phyloP scores from a whole-genome alignment of 2,113 vertebrate species.

The Lathamus discolor region DNA sequence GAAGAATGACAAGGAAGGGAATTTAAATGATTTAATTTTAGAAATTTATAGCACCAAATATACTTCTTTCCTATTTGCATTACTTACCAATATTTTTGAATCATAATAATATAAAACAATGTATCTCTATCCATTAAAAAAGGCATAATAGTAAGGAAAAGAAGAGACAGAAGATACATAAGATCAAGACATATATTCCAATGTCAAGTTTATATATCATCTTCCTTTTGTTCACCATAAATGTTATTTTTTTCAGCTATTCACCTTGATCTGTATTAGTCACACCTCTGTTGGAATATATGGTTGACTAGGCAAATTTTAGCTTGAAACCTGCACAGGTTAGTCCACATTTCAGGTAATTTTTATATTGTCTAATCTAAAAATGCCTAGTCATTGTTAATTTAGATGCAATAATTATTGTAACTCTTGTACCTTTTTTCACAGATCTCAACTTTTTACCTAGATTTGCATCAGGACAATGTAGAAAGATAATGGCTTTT shows the following conservation, averaged over 20 bases:
- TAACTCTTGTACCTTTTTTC: neutral
- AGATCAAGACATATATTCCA: neutral
- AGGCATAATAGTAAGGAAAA: neutral
- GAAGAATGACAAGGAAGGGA: neutral
- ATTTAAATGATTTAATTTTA: neutral
- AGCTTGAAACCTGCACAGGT: neutral
- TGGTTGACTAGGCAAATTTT: neutral
- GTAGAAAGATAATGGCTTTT: neutral
- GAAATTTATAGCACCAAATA: neutral
- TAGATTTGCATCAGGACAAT: neutral
- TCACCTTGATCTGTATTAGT: neutral
- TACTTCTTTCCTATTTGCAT: neutral
- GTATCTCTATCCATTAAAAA: neutral
- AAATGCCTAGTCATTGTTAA: neutral
- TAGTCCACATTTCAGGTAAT: neutral
- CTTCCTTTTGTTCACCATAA: neutral
- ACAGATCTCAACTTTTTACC: neutral
- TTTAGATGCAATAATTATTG: neutral
- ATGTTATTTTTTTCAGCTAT: neutral
- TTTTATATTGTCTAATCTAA: neutral
- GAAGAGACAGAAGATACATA: neutral
- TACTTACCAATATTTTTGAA: neutral
- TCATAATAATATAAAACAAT: neutral
- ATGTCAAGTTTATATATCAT: neutral
- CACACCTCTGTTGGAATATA: neutral